A percentile compares a stretch with the other conserved stretches of the same genome.
These are phyloP conservation scores for Hippocampus mohnikei DNA, from an alignment of 2,113 vertebrate genomes.

Conservation along the genomic window DNA sequence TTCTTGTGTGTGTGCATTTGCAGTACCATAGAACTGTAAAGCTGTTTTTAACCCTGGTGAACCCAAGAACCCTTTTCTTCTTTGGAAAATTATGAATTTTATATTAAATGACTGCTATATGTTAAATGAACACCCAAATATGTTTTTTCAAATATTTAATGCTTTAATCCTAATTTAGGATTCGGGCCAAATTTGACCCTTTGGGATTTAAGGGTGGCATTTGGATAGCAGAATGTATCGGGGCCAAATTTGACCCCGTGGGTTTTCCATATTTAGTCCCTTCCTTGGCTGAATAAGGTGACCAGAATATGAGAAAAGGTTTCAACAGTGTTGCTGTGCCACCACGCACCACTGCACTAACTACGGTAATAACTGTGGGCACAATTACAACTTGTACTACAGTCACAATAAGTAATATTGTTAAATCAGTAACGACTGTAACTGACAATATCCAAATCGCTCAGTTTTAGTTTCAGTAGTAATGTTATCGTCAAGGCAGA, in stretches of 20 bases:
- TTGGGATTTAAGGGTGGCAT: too few relatives aligned
- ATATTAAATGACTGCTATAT: too few relatives aligned
- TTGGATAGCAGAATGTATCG: too few relatives aligned
- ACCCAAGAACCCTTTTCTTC: too few relatives aligned
- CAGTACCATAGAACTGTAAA: neutral
- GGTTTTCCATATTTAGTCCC: neutral
- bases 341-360: too few relatives aligned
- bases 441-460: neutral
- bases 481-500: neutral
- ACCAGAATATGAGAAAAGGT: neutral
- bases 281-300: neutral
- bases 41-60: neutral
- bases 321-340: neutral
- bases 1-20: neutral
- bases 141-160: too few relatives aligned
- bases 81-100: too few relatives aligned
- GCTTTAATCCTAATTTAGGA: too few relatives aligned
- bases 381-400: neutral
- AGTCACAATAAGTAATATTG: neutral
- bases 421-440: neutral
- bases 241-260: too few relatives aligned
- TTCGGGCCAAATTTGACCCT: too few relatives aligned
- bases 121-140: too few relatives aligned
- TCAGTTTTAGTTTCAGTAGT: too few relatives aligned
- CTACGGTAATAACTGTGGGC: neutral